phyloP scores from a whole-genome alignment of 2,888 invertebrate species.

The Trachelus troglodyta region DNA sequence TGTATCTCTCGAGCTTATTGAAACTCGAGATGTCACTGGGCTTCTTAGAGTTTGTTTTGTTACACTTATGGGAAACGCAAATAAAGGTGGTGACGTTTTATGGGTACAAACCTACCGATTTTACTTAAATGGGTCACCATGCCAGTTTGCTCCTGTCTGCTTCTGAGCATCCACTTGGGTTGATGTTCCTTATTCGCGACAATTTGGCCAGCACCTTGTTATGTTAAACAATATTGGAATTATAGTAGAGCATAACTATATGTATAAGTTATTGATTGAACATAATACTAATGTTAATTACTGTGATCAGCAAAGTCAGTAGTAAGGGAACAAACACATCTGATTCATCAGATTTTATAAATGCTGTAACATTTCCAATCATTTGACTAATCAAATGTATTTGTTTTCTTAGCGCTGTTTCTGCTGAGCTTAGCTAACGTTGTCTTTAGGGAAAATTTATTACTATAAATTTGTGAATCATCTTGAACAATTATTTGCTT shows the following conservation, averaged over 20 bases:
- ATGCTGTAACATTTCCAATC: neutral
- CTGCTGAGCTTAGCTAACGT: too few relatives aligned
- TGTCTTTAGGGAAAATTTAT: too few relatives aligned
- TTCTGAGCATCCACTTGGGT: neutral
- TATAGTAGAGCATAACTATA: neutral
- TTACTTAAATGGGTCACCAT: slow-evolving; percentile 40
- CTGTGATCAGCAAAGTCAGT: neutral
- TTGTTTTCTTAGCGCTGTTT: neutral
- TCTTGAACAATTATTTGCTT: slow-evolving; percentile 13
- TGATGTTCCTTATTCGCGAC: neutral
- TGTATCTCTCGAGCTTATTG: slow-evolving; percentile 19
- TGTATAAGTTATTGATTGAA: neutral
- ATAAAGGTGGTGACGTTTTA: slow-evolving; percentile 31
- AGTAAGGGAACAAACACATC: neutral
- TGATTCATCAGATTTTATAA: neutral
- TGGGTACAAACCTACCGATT: slow-evolving; percentile 28
- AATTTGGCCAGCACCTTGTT: neutral
- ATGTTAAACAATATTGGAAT: neutral
- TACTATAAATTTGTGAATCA: neutral
- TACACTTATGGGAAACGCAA: slow-evolving; percentile 31
- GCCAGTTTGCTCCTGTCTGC: slow-evolving; percentile 1
- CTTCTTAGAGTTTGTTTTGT: slow-evolving; percentile 28
- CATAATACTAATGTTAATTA: neutral
- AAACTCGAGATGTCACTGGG: slow-evolving; percentile 32
- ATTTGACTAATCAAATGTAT: neutral